Percentiles rank a stretch among this genome's conserved stretches.
phyloP scores from a whole-genome alignment of 2,113 vertebrate genomes.

The Lasiurus borealis region DNA sequence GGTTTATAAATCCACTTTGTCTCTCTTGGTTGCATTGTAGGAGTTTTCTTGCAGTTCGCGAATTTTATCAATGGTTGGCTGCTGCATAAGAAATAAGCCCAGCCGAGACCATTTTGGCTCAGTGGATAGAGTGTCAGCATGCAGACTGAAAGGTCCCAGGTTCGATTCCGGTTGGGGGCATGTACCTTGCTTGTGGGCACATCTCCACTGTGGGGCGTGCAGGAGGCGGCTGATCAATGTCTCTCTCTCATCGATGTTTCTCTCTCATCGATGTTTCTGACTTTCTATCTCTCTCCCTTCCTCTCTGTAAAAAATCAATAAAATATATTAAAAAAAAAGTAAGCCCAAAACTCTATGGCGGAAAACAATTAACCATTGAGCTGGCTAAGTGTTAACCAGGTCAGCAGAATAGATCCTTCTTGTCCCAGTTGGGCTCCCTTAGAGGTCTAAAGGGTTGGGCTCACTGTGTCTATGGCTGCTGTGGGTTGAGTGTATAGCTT shows the following conservation, averaged over 20 bases:
- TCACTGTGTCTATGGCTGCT: not conserved
- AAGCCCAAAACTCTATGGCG: not conserved
- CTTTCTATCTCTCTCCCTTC: too few relatives aligned
- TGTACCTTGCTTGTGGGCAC: too few relatives aligned
- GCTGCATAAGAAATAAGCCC: not conserved
- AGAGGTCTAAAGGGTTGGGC: not conserved
- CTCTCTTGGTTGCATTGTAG: not conserved
- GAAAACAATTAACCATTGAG: not conserved
- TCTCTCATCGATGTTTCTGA: too few relatives aligned
- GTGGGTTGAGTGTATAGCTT: not conserved
- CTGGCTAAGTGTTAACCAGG: too few relatives aligned
- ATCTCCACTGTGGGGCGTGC: too few relatives aligned
- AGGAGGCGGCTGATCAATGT: too few relatives aligned
- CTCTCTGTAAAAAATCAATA: too few relatives aligned
- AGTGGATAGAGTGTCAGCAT: too few relatives aligned
- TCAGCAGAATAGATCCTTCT: not conserved
- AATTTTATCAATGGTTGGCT: not conserved
- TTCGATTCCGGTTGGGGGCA: too few relatives aligned
- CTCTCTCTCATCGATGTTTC: too few relatives aligned
- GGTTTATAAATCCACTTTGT: not conserved
- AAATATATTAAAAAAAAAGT: not conserved
- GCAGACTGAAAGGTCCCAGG: too few relatives aligned
- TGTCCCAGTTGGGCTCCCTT: not conserved
- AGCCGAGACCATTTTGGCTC: too few relatives aligned
- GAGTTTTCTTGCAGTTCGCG: slow-evolving; percentile 5